Evolutionary conservation across 2,888 invertebrate species (phyloP).

Genomic region (Leistus spinibarbis): DNA sequence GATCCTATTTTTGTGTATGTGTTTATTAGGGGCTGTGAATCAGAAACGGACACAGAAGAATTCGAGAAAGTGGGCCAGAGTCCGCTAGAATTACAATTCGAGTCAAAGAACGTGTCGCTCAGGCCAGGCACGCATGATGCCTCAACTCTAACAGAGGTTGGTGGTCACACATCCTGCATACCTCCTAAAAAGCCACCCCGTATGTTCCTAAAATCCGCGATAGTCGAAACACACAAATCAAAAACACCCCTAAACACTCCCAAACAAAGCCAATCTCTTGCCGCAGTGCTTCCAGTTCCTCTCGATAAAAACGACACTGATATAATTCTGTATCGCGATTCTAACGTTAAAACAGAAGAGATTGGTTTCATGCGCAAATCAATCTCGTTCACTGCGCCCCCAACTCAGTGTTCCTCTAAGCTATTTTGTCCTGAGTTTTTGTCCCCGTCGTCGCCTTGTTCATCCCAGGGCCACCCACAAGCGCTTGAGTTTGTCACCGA

Average conservation of each 20-base stretch:
- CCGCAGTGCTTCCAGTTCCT: slow-evolving; percentile 15
- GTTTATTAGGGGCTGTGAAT: slow-evolving; percentile 72
- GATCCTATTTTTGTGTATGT: slow-evolving; percentile 21
- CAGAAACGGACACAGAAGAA: slow-evolving; percentile 81
- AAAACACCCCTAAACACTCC: slow-evolving; percentile 15
- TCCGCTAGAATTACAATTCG: slow-evolving; percentile 58
- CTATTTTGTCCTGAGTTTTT: slow-evolving; percentile 28
- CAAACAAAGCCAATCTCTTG: slow-evolving; percentile 32
- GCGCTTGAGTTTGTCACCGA: slow-evolving; percentile 74
- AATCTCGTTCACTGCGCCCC: slow-evolving; percentile 19
- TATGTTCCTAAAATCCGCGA: slow-evolving; percentile 50
- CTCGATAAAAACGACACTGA: slow-evolving; percentile 9
- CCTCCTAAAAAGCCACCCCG: slow-evolving; percentile 59
- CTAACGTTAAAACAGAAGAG: background rate
- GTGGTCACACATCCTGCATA: slow-evolving; percentile 50
- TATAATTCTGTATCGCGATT: background rate
- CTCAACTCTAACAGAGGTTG: slow-evolving; percentile 66
- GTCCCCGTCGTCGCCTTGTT: slow-evolving; percentile 49
- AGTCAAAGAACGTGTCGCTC: slow-evolving; percentile 53
- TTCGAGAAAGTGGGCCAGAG: slow-evolving; percentile 79
- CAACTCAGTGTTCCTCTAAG: slow-evolving; percentile 6
- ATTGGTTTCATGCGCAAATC: slow-evolving; percentile 29
- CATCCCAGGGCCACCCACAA: slow-evolving; percentile 56
- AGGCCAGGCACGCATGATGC: slow-evolving; percentile 61
- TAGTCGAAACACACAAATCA: slow-evolving; percentile 35